Evolutionary conservation across 1,140 invertebrate genomes (phyloP).

Genomic region (Neodiprion fabricii): DNA sequence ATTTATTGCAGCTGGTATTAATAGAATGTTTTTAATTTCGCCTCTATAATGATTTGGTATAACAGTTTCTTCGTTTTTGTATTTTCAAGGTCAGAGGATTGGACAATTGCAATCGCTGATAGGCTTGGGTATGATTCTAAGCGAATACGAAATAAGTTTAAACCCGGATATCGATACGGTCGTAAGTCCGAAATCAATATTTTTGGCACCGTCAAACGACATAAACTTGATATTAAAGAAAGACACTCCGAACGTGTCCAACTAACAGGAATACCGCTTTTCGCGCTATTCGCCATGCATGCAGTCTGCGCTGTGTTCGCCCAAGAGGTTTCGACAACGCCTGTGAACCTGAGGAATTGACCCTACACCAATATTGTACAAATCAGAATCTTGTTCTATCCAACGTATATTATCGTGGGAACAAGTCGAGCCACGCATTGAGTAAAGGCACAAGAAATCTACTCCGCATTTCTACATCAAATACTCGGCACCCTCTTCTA

Average conservation of each 20-base stretch:
- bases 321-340: too few species aligned
- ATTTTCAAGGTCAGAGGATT: constrained; percentile 64
- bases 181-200: constrained; percentile 31
- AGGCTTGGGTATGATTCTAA: constrained; percentile 60
- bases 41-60: background rate
- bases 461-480: too few species aligned
- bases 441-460: too few species aligned
- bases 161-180: constrained; percentile 37
- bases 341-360: too few species aligned
- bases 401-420: too few species aligned
- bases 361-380: too few species aligned
- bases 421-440: too few species aligned
- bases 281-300: too few species aligned
- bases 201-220: constrained; percentile 19
- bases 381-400: too few species aligned
- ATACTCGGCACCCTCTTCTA: background rate
- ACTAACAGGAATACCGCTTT: too few species aligned
- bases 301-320: too few species aligned
- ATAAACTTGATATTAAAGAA: background rate
- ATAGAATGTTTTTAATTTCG: background rate
- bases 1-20: background rate
- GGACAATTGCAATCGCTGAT: constrained; percentile 70
- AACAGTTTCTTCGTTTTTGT: background rate
- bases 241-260: background rate
- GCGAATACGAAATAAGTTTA: constrained; percentile 53